A percentile compares a stretch with the other conserved stretches of the same genome.
These are phyloP conservation scores for Ennomos fuscantarius DNA, from an alignment of 2,888 invertebrate genomes.

Conservation along the genomic window DNA sequence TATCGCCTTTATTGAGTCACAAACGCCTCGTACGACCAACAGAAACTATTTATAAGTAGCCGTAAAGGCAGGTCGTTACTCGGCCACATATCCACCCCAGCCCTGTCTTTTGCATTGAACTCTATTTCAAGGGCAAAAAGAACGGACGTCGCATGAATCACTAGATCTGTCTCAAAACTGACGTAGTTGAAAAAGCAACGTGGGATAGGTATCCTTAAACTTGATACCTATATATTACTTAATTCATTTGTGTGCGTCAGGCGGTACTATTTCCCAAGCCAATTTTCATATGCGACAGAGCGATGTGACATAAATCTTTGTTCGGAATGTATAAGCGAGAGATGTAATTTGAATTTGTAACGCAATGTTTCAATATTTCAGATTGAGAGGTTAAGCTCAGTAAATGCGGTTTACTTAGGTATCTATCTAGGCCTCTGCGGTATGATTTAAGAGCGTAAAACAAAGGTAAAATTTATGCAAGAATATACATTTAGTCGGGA, in stretches of 20 bases:
- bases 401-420: not conserved
- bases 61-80: conserved; percentile 41
- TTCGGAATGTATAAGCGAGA: conserved; percentile 19
- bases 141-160: conserved; percentile 41
- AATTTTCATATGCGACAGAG: conserved; percentile 15
- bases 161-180: conserved; percentile 38
- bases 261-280: not conserved
- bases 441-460: too few relatives aligned
- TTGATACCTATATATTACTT: not conserved
- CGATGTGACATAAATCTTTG: conserved; percentile 29
- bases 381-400: conserved; percentile 15
- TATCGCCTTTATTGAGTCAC: conserved; percentile 28
- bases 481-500: too few relatives aligned
- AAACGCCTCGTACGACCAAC: conserved; percentile 20
- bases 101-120: conserved; percentile 57
- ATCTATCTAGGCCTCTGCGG: too few relatives aligned
- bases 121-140: conserved; percentile 52
- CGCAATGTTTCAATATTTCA: conserved; percentile 35
- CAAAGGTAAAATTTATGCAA: too few relatives aligned
- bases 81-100: conserved; percentile 63
- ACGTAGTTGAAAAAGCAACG: conserved; percentile 12
- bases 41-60: conserved; percentile 40
- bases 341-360: conserved; percentile 38
- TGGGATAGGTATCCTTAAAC: not conserved
- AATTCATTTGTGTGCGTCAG: conserved; percentile 1